These are phyloP conservation scores for Cervus canadensis DNA, from an alignment of 2,113 vertebrate species.

Conservation along the genomic window DNA sequence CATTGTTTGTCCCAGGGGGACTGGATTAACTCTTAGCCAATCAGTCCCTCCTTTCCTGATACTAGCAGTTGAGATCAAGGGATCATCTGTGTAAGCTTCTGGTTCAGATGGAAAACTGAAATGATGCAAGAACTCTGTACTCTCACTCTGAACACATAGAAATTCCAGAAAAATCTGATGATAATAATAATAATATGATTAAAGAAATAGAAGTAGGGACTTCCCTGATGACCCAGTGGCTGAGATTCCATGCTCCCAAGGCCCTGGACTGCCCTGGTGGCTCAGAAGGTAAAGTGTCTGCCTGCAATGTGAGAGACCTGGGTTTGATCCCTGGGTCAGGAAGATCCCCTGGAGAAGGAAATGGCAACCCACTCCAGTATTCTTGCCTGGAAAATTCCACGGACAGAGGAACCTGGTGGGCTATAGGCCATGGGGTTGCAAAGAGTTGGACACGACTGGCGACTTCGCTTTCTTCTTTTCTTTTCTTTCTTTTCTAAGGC, in stretches of 20 bases:
- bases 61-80: background rate
- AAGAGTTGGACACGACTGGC: accelerated
- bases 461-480: background rate
- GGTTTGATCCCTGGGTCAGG: background rate
- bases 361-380: background rate
- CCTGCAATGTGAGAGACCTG: accelerated
- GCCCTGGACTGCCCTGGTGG: background rate
- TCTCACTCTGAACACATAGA: background rate
- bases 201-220: background rate
- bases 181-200: background rate
- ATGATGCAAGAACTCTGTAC: background rate
- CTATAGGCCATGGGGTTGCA: accelerated
- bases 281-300: background rate
- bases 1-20: background rate
- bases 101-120: background rate
- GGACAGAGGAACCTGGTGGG: background rate
- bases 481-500: background rate
- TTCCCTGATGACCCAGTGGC: background rate
- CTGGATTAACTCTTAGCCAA: background rate
- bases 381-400: background rate
- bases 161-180: background rate
- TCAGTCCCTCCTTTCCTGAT: background rate
- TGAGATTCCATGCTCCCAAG: background rate
- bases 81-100: background rate
- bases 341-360: background rate